These are phyloP conservation scores for Biston betularia DNA, from an alignment of 2,888 invertebrate genomes.

Conservation along the genomic window DNA sequence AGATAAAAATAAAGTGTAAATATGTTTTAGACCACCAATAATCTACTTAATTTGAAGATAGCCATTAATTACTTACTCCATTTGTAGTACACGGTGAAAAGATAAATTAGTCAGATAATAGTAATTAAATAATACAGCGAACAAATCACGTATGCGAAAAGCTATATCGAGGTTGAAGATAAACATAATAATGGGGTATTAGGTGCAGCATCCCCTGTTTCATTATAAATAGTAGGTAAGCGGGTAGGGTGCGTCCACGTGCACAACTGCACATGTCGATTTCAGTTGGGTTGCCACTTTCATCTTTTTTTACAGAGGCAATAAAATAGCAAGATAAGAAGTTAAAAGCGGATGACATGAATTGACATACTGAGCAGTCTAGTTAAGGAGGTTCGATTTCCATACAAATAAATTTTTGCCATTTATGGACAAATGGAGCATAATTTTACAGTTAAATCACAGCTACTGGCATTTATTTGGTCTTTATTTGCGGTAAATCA, in stretches of 20 bases:
- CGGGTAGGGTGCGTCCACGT: slow-evolving; percentile 80
- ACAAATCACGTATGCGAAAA: slow-evolving; percentile 34
- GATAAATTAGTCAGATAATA: slow-evolving; percentile 21
- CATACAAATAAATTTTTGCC: no score
- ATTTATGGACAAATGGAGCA: no score
- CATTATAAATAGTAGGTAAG: slow-evolving; percentile 78
- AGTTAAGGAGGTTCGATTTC: no score
- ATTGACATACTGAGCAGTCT: neutral
- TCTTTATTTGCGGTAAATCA: no score
- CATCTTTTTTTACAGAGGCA: neutral
- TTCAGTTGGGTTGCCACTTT: slow-evolving; percentile 19
- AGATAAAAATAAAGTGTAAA: slow-evolving; percentile 22
- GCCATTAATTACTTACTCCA: slow-evolving; percentile 20
- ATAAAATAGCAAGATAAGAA: neutral
- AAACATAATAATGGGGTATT: slow-evolving; percentile 47
- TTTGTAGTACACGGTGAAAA: slow-evolving; percentile 9
- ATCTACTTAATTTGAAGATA: slow-evolving; percentile 26
- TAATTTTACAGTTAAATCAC: no score
- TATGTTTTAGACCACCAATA: slow-evolving; percentile 28
- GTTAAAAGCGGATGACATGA: slow-evolving; percentile 2
- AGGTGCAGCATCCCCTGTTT: slow-evolving; percentile 54
- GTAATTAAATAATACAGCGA: slow-evolving; percentile 20
- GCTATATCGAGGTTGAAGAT: slow-evolving; percentile 36
- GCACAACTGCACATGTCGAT: slow-evolving; percentile 39
- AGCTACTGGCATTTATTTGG: no score